Evolutionary conservation across 1,140 invertebrate genomes (phyloP).

Genomic region (Diprion similis): DNA sequence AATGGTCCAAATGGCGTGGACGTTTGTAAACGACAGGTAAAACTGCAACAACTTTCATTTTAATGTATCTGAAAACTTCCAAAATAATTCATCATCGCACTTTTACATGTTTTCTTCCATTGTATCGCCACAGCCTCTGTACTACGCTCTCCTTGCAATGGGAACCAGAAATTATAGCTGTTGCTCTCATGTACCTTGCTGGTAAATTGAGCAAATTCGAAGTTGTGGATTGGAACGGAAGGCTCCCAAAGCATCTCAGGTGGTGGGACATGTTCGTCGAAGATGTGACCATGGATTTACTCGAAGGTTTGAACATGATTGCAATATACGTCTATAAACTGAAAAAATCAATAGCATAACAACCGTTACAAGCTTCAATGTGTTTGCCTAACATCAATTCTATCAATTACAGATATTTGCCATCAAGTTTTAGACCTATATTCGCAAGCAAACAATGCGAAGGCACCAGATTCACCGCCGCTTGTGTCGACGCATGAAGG

Average conservation of each 20-base stretch:
- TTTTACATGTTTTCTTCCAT: conserved; percentile 8
- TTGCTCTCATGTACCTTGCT: conserved; percentile 96
- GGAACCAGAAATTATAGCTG: conserved; percentile 99
- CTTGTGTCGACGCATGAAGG: conserved; percentile 57
- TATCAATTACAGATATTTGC: conserved; percentile 81
- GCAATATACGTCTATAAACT: background rate
- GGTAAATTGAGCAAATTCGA: conserved; percentile 97
- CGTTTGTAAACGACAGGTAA: conserved; percentile 98
- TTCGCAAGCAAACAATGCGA: conserved; percentile 69
- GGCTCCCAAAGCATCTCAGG: conserved; percentile 79
- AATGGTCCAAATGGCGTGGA: conserved; percentile 99
- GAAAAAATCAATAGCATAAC: background rate
- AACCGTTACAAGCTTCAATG: background rate
- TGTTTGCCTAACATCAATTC: conserved; percentile 9
- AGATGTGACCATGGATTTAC: conserved; percentile 92
- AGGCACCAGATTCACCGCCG: conserved; percentile 70
- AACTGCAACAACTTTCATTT: conserved; percentile 12
- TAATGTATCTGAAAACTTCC: conserved; percentile 13
- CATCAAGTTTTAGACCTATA: conserved; percentile 94
- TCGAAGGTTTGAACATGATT: conserved; percentile 72
- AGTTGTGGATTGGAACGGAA: conserved; percentile 90
- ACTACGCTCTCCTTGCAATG: conserved; percentile 97
- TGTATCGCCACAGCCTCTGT: conserved; percentile 76
- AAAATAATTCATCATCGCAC: conserved; percentile 13
- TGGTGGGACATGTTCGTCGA: conserved; percentile 99